Percentiles rank a stretch among this genome's conserved stretches.
Conservation (phyloP, 2,113 vertebrate species). For the Arizona elegans region DNA sequence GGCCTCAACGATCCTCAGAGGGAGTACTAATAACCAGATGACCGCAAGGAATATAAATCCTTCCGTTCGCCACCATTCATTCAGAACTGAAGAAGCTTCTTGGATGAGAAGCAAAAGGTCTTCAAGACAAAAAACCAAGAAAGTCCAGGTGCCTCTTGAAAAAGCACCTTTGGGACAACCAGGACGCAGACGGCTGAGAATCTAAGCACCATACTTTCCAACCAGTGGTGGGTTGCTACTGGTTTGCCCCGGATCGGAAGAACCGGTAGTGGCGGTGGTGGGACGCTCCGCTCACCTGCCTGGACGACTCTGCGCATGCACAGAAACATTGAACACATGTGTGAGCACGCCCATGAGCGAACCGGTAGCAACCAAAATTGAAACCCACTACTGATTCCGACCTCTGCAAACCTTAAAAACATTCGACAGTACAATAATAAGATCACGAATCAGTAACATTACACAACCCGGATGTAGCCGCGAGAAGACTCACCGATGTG, state of each 20-base stretch:
- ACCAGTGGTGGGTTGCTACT: too few species aligned
- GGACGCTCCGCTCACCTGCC: too few species aligned
- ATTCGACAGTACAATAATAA: neutral
- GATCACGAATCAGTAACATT: neutral
- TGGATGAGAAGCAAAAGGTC: neutral
- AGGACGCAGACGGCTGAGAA: neutral
- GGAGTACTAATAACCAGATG: too few species aligned
- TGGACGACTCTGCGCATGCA: too few species aligned
- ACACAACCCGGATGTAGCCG: neutral
- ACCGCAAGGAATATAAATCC: too few species aligned
- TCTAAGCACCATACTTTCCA: neutral
- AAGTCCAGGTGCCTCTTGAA: neutral
- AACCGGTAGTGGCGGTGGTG: too few species aligned
- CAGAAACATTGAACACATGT: too few species aligned
- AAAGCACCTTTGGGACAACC: neutral
- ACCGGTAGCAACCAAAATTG: too few species aligned
- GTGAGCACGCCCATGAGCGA: too few species aligned
- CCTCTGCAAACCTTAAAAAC: neutral
- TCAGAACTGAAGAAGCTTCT: neutral
- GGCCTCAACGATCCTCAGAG: neutral
- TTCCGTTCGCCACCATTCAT: neutral
- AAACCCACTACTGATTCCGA: too few species aligned
- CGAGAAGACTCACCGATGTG: neutral
- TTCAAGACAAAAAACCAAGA: neutral
- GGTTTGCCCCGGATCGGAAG: too few species aligned